These are phyloP conservation scores for Dynastes hyllus DNA, from an alignment of 2,888 invertebrate species.

Conservation along the genomic window DNA sequence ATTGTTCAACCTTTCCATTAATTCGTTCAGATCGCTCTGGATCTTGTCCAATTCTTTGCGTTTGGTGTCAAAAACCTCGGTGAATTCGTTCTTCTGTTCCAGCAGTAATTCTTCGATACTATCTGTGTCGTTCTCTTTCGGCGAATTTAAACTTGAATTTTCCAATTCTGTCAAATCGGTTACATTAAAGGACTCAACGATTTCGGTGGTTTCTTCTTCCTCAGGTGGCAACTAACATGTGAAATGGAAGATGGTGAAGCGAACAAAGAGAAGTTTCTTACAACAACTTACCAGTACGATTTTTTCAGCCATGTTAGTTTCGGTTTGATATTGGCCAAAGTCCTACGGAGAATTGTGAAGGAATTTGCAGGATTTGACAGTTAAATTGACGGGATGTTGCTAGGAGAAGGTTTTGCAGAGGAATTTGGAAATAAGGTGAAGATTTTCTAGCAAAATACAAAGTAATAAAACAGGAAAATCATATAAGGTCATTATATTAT, in stretches of 20 bases:
- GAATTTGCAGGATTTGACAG: constrained; percentile 31
- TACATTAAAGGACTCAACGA: neutral
- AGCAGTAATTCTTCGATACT: constrained; percentile 24
- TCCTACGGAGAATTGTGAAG: constrained; percentile 26
- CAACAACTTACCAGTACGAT: constrained; percentile 21
- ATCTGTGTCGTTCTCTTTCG: constrained; percentile 17
- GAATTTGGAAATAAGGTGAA: no score
- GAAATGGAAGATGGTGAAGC: no score
- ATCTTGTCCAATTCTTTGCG: constrained; percentile 54
- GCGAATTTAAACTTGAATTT: constrained; percentile 32
- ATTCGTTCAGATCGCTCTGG: constrained; percentile 55
- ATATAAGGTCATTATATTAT: no score
- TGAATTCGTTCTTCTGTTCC: constrained; percentile 37
- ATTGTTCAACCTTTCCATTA: constrained; percentile 53
- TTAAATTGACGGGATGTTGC: constrained; percentile 26
- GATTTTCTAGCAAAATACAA: no score
- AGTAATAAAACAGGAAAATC: no score
- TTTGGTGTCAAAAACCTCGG: constrained; percentile 37
- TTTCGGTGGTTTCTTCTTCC: constrained; percentile 19
- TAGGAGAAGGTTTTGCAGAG: neutral
- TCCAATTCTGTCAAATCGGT: constrained; percentile 25
- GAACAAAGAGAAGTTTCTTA: no score
- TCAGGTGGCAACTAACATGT: neutral
- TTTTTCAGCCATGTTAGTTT: constrained; percentile 23
- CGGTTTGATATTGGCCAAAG: constrained; percentile 5